Percentiles rank a stretch among this genome's conserved stretches.
Conservation (phyloP, 2,113 vertebrate species). For the Phrynosoma platyrhinos region DNA sequence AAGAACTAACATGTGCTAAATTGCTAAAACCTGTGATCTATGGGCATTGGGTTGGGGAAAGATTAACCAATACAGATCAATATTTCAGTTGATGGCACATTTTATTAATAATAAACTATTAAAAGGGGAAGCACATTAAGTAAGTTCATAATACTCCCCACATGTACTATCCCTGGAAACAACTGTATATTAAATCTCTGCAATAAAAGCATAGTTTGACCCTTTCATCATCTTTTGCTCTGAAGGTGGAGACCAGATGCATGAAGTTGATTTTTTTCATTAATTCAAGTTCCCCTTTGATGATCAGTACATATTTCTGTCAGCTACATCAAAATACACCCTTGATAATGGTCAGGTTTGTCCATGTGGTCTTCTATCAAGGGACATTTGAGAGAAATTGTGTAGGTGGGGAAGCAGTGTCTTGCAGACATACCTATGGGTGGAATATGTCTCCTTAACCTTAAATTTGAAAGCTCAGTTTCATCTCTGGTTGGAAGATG, state of each 20-base stretch:
- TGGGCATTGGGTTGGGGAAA: background rate
- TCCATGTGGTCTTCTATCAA: background rate
- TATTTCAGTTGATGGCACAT: background rate
- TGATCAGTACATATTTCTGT: background rate
- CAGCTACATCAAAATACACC: too few relatives aligned
- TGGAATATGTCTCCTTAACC: background rate
- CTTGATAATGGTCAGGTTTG: background rate
- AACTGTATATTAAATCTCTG: background rate
- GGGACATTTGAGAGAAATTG: background rate
- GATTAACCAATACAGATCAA: background rate
- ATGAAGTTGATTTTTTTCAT: background rate
- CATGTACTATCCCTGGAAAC: background rate
- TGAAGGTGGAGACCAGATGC: background rate
- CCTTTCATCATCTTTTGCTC: background rate
- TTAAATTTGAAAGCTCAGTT: background rate
- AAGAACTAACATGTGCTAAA: background rate
- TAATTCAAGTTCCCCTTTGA: background rate
- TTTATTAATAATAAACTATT: background rate
- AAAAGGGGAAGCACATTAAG: background rate
- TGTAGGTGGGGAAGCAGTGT: background rate
- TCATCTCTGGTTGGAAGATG: background rate
- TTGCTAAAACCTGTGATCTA: slow-evolving; percentile 6
- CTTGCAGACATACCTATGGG: background rate
- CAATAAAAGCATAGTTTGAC: background rate
- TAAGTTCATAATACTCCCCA: background rate